phyloP scores from a whole-genome alignment of 2,888 invertebrate genomes.

The Flabesymbios commensalis region DNA sequence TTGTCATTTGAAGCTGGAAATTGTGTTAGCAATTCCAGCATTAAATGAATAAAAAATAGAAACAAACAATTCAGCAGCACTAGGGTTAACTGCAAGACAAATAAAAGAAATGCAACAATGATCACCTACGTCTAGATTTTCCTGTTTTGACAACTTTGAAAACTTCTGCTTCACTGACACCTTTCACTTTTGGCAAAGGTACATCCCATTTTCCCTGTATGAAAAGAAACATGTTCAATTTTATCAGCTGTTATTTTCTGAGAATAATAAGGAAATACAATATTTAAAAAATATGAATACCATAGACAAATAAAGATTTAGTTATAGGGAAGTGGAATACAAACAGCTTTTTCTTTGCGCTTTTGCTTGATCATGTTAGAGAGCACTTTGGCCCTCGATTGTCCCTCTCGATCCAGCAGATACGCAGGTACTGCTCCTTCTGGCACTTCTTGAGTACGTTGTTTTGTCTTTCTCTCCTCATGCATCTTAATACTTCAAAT shows the following conservation, averaged over 20 bases:
- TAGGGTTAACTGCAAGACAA: not conserved
- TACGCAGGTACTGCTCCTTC: conserved; percentile 95
- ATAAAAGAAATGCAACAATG: not conserved
- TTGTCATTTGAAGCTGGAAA: too few relatives aligned
- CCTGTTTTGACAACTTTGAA: conserved; percentile 91
- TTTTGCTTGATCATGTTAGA: conserved; percentile 99
- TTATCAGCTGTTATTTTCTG: not conserved
- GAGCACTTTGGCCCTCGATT: conserved; percentile 89
- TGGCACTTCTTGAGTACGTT: conserved; percentile 74
- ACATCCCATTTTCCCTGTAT: conserved; percentile 95
- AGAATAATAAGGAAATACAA: not conserved
- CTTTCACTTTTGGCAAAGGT: conserved; percentile 96
- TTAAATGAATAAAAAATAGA: too few relatives aligned
- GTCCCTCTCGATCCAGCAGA: conserved; percentile 94
- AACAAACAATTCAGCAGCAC: too few relatives aligned
- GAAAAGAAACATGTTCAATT: too few relatives aligned
- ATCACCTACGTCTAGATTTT: conserved; percentile 74
- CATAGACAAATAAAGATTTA: not conserved
- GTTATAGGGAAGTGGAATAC: too few relatives aligned
- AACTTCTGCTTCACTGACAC: conserved; percentile 95
- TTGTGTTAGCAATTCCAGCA: too few relatives aligned
- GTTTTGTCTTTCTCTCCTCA: conserved; percentile 89
- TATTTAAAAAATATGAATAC: not conserved
- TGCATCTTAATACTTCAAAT: conserved; percentile 79
- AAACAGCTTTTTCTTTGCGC: conserved; percentile 91